These are phyloP conservation scores for Hedya salicella DNA, from an alignment of 2,888 invertebrate species.

Conservation along the genomic window DNA sequence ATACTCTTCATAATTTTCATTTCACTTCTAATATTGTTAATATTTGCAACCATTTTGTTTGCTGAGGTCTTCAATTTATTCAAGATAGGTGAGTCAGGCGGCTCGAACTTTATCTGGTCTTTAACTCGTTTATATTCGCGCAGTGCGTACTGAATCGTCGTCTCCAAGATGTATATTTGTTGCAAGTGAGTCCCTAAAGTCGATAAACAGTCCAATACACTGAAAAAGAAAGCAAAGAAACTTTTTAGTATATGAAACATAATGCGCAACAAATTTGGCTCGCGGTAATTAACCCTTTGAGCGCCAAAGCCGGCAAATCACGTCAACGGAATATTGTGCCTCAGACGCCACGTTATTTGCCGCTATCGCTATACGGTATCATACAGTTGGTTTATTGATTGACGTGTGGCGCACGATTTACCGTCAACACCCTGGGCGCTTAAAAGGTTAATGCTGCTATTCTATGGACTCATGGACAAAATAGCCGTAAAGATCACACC, in stretches of 20 bases:
- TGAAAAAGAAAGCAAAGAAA: conserved; percentile 20
- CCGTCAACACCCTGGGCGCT: too few species aligned
- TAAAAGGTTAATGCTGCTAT: too few species aligned
- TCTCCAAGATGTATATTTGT: conserved; percentile 85
- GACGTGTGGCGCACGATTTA: too few species aligned
- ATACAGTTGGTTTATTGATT: too few species aligned
- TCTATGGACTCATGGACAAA: too few species aligned
- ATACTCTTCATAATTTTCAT: conserved; percentile 61
- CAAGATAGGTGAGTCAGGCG: conserved; percentile 65
- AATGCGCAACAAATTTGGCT: too few species aligned
- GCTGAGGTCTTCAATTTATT: conserved; percentile 57
- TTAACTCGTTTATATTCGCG: conserved; percentile 68
- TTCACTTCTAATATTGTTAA: conserved; percentile 64
- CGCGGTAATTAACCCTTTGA: too few species aligned
- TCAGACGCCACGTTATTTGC: too few species aligned
- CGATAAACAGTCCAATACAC: conserved; percentile 82
- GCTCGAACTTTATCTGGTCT: conserved; percentile 68
- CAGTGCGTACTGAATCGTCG: conserved; percentile 82
- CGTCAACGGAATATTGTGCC: too few species aligned
- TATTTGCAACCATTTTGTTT: conserved; percentile 60
- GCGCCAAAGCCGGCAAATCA: too few species aligned
- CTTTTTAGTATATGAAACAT: background rate
- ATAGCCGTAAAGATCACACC: too few species aligned
- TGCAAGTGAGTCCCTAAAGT: conserved; percentile 83
- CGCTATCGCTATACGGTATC: too few species aligned